Percentiles rank a stretch among this genome's conserved stretches.
phyloP scores from a whole-genome alignment of 2,113 vertebrate species.

The Lipotes vexillifer region DNA sequence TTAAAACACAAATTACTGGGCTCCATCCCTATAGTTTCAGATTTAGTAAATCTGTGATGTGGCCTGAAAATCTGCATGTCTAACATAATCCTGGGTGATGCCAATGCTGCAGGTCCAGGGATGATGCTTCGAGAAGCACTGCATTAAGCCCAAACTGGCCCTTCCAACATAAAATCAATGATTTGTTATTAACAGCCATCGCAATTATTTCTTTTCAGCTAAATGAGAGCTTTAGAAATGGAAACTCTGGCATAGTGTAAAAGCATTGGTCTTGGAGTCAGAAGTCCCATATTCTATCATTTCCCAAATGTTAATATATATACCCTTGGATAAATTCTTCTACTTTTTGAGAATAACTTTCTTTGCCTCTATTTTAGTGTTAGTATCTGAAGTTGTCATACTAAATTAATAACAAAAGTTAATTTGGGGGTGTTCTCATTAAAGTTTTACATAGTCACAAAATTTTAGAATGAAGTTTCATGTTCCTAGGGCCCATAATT shows the following conservation, averaged over 20 bases:
- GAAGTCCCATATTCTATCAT: not conserved
- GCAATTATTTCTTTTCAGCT: not conserved
- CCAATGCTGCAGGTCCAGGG: not conserved
- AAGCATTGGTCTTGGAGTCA: not conserved
- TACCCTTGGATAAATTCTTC: not conserved
- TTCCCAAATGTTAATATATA: not conserved
- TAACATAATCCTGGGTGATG: not conserved
- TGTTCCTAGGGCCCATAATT: not conserved
- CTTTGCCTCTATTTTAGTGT: not conserved
- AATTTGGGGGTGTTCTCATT: not conserved
- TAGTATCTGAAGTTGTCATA: not conserved
- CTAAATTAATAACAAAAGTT: not conserved
- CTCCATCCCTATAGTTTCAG: not conserved
- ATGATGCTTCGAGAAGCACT: not conserved
- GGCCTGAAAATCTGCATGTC: not conserved
- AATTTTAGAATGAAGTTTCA: not conserved
- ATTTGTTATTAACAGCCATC: not conserved
- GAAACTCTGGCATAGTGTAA: not conserved
- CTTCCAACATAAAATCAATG: not conserved
- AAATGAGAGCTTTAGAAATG: not conserved
- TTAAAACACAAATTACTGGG: not conserved
- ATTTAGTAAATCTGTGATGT: not conserved
- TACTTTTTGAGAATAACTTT: not conserved
- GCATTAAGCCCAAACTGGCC: not conserved
- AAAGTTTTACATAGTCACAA: not conserved